Percentiles rank a stretch among this genome's conserved stretches.
Evolutionary conservation across 2,797 vertebrate genomes (phyloP).

Genomic region (Esox lucius): DNA sequence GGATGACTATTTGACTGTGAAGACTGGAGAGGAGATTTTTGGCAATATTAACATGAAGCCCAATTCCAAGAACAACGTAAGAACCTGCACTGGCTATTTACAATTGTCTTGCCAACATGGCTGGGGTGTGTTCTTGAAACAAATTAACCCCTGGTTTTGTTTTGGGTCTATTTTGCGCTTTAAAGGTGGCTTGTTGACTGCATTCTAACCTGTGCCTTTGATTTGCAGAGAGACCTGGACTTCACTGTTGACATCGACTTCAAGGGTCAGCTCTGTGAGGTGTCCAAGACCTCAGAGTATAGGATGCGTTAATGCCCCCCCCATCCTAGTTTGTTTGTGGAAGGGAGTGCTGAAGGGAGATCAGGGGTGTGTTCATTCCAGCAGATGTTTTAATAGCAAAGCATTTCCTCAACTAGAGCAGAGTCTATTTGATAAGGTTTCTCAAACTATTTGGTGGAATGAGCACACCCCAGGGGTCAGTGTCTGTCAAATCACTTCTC

Average conservation of each 20-base stretch:
- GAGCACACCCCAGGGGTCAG: constrained; percentile 12
- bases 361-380: constrained; percentile 12
- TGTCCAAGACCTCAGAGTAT: constrained; percentile 93
- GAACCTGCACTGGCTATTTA: constrained; percentile 40
- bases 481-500: constrained; percentile 47
- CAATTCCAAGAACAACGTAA: constrained; percentile 93
- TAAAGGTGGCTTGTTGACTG: not conserved
- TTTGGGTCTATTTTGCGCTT: not conserved
- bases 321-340: constrained; percentile 40
- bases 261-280: constrained; percentile 92
- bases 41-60: constrained; percentile 95
- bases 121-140: too few relatives aligned
- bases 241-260: constrained; percentile 93
- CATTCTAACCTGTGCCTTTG: not conserved
- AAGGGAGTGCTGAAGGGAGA: constrained; percentile 32
- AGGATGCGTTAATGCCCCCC: constrained; percentile 84
- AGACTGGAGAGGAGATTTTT: constrained; percentile 92
- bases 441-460: too few relatives aligned
- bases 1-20: constrained; percentile 92
- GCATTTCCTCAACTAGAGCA: too few relatives aligned
- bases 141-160: not conserved
- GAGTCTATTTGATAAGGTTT: too few relatives aligned
- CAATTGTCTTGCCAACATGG: too few relatives aligned
- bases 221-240: constrained; percentile 88
- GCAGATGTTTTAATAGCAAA: too few relatives aligned